Conservation (phyloP, 2,888 invertebrate species). For the Cantharis flavilabris region DNA sequence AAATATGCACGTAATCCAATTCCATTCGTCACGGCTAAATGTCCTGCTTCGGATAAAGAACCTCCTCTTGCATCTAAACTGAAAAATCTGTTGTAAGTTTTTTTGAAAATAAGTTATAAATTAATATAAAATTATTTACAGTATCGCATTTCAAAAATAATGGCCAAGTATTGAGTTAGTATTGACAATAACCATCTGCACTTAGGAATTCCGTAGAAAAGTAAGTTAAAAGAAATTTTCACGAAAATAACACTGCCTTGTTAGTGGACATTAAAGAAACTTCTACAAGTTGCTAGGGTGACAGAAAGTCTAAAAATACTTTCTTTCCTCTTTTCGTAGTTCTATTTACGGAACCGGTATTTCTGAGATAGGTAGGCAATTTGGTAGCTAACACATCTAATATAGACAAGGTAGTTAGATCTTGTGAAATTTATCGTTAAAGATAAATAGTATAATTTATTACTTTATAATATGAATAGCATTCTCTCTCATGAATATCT, state of each 20-base stretch:
- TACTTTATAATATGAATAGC: not conserved
- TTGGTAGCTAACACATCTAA: slow-evolving; percentile 19
- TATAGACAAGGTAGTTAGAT: slow-evolving; percentile 17
- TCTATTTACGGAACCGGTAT: slow-evolving; percentile 23
- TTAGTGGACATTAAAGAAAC: slow-evolving; percentile 35
- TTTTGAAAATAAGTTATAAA: not conserved
- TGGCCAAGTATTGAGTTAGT: not conserved
- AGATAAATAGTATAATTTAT: slow-evolving; percentile 22
- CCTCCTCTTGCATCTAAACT: slow-evolving; percentile 81
- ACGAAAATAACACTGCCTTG: slow-evolving; percentile 33
- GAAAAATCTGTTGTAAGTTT: slow-evolving; percentile 39
- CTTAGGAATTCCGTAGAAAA: slow-evolving; percentile 18
- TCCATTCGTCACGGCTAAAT: slow-evolving; percentile 79
- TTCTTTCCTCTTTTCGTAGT: slow-evolving; percentile 27
- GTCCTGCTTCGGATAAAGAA: slow-evolving; percentile 67
- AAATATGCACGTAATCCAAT: slow-evolving; percentile 78
- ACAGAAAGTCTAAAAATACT: slow-evolving; percentile 30
- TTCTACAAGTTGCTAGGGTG: slow-evolving; percentile 28
- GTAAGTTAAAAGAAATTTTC: slow-evolving; percentile 19
- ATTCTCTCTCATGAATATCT: not conserved
- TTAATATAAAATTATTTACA: not conserved
- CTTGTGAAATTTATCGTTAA: slow-evolving; percentile 11
- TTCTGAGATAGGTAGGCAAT: slow-evolving; percentile 23
- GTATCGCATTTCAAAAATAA: not conserved
- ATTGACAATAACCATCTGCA: not conserved